Percentiles rank a stretch among this genome's conserved stretches.
Conservation (phyloP, 1,140 invertebrate species). For the Sarcophaga bullata region DNA sequence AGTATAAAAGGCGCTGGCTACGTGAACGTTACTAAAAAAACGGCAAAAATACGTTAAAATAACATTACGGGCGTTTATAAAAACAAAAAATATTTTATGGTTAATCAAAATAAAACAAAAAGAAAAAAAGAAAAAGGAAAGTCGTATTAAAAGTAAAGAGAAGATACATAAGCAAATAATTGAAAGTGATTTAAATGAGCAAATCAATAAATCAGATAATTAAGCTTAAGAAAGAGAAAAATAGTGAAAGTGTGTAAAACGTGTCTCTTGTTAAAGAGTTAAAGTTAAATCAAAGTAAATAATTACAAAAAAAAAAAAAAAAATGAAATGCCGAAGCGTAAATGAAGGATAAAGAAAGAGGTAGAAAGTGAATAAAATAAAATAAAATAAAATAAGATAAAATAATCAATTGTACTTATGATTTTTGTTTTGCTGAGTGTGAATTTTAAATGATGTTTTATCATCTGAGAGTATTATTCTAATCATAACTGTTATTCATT, state of each 20-base stretch:
- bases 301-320: too few species aligned
- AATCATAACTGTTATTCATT: neutral
- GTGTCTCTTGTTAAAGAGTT: too few species aligned
- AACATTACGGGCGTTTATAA: neutral
- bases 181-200: too few species aligned
- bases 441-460: constrained; percentile 11
- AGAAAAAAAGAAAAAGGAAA: neutral
- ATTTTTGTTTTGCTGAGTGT: neutral
- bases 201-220: too few species aligned
- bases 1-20: constrained; percentile 14
- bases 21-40: neutral
- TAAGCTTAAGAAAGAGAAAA: too few species aligned
- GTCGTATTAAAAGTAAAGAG: neutral
- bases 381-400: neutral
- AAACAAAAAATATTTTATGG: neutral
- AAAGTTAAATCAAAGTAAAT: too few species aligned
- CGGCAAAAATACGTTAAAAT: neutral
- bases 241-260: too few species aligned
- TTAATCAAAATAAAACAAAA: neutral
- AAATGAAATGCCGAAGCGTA: too few species aligned
- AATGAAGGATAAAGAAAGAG: too few species aligned
- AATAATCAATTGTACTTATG: neutral
- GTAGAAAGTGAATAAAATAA: neutral
- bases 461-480: neutral
- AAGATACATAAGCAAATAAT: too few species aligned